A percentile compares a stretch with the other conserved stretches of the same genome.
Conservation (phyloP, 1,140 invertebrate genomes). For the Manduca sexta region DNA sequence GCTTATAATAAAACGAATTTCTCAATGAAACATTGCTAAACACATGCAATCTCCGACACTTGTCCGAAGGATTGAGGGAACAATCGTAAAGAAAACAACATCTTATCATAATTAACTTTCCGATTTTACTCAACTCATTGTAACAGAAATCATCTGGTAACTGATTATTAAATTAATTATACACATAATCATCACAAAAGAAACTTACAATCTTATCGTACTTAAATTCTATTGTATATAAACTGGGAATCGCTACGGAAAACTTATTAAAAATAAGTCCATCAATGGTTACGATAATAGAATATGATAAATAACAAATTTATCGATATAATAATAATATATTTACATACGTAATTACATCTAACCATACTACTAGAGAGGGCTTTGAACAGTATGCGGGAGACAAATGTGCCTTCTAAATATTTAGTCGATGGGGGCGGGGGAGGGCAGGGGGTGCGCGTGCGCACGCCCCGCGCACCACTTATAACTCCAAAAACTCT, state of each 20-base stretch:
- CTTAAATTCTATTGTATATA: slow-evolving; percentile 52
- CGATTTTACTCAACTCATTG: slow-evolving; percentile 62
- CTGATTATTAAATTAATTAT: slow-evolving; percentile 60
- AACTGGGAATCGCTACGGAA: slow-evolving; percentile 58
- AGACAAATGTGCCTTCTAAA: slow-evolving; percentile 52
- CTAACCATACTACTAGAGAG: slow-evolving; percentile 53
- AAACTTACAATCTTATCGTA: slow-evolving; percentile 41
- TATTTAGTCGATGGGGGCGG: slow-evolving; percentile 13
- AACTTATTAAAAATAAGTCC: slow-evolving; percentile 63
- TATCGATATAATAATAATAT: slow-evolving; percentile 55
- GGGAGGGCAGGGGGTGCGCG: slow-evolving; percentile 2
- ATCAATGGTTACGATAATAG: slow-evolving; percentile 61
- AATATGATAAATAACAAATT: slow-evolving; percentile 70
- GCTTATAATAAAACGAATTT: slow-evolving; percentile 51
- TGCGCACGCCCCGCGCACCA: slow-evolving; percentile 12
- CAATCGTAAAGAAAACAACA: slow-evolving; percentile 61
- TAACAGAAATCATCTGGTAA: slow-evolving; percentile 64
- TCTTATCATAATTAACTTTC: slow-evolving; percentile 54
- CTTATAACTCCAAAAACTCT: slow-evolving; percentile 1
- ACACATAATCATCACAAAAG: slow-evolving; percentile 56
- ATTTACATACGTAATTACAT: slow-evolving; percentile 56
- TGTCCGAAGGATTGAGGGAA: slow-evolving; percentile 29
- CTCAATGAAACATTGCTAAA: slow-evolving; percentile 28
- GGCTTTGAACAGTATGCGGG: slow-evolving; percentile 57
- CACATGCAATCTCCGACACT: slow-evolving; percentile 23